These are phyloP conservation scores for Pemphredon lugubris DNA, from an alignment of 2,888 invertebrate species.

Conservation along the genomic window DNA sequence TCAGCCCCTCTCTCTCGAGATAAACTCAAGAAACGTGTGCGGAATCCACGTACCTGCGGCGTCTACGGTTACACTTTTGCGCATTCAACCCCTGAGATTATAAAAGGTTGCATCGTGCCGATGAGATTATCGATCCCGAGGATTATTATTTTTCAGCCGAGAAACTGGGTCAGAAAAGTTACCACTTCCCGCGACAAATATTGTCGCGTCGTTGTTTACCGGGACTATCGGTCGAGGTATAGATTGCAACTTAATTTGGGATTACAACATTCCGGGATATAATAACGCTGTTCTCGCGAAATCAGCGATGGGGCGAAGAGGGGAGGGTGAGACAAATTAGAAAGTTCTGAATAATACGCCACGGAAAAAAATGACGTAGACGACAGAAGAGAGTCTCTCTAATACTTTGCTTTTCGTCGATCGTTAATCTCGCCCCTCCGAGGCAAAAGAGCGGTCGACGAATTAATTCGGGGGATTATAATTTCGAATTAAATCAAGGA, in stretches of 20 bases:
- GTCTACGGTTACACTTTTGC: conserved; percentile 29
- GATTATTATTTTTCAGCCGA: conserved; percentile 36
- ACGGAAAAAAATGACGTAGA: too few species aligned
- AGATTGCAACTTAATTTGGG: too few species aligned
- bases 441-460: conserved; percentile 4
- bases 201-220: too few species aligned
- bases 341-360: too few species aligned
- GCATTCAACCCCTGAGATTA: conserved; percentile 43
- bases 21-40: conserved; percentile 76
- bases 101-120: conserved; percentile 46
- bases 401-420: background rate
- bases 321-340: too few species aligned
- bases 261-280: too few species aligned
- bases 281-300: too few species aligned
- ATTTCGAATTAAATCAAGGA: conserved; percentile 36
- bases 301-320: too few species aligned
- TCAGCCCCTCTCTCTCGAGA: conserved; percentile 74
- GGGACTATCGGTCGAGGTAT: too few species aligned
- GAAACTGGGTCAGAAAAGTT: conserved; percentile 18
- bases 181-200: background rate
- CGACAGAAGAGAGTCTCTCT: too few species aligned
- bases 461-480: conserved; percentile 35
- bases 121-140: conserved; percentile 46
- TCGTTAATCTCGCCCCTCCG: conserved; percentile 4
- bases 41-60: conserved; percentile 60